Evolutionary conservation across 1,140 invertebrate species (phyloP), one percentile per base, ranked within the genome.

Genomic region (Coboldia fuscipes): DNA sequence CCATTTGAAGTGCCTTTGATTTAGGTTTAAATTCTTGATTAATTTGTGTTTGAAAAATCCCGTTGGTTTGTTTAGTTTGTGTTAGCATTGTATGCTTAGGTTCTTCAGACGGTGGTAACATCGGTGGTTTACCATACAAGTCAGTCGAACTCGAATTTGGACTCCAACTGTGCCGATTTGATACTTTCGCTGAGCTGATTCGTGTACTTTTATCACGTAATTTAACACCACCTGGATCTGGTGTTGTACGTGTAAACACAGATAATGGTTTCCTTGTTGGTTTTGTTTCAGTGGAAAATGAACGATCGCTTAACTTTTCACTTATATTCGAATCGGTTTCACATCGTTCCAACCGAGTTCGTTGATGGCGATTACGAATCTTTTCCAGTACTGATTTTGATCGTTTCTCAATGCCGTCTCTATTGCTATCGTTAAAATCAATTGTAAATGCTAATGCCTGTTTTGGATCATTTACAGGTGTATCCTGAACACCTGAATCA

Each of bases 1-100:
- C 49, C 41, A 52, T 20, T 36, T 55, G 51, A 47, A 51, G 49
- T 27, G 50, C 48, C 2, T 47, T 47, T 24, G 50, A 53, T 2
- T 52, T 42, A 9, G 50, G 47, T n/a, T 45, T 47, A 27, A 53
- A 53, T 28, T 45, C 4, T 21, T 30, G 27, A 5, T 14, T 13
- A 27, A 27, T 27, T 23, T 7, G 12, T 23, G 22, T 23, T 7
- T 23, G 5, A 12, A 12, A 5, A 23, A 7, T 23, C 22, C 5
- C 22, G 22, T 5, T 23, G 22, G 6, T 27, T 4, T 27, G 12
- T 3, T n/a, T 27, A 14, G 3, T n/a, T 27, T 27, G 12, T 4
- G 24, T 27, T 27, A 14, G 22, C 22, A 12, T 10, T 27, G 12
- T 14, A 27, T 27, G 12, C 14, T 27, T 27, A n/a, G 24, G 12